Base-by-base conservation (phyloP, 92 coral and sea anemone genomes). In the Micromussa lordhowensis region DNA sequence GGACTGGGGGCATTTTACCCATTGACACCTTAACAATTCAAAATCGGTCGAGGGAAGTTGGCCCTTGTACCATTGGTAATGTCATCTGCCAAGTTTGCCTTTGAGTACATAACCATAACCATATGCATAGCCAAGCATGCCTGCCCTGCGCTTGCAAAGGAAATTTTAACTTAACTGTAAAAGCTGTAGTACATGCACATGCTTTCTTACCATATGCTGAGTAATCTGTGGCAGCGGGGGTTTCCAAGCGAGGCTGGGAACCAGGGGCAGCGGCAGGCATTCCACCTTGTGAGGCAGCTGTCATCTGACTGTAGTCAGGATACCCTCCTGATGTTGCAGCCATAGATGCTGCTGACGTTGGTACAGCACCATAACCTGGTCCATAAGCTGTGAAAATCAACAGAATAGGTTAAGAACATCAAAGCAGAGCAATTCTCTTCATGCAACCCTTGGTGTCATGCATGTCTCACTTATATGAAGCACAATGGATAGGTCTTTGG, bases 161-260 rank as follows among this genome's bases (percentile, higher is more conserved):
- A 44, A 44, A 44, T 44, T 44, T 44, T 44, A 8, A 44, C 51
- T 8, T 8, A 44, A 44, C 12, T 44, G 51, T 13, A 13, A 44
- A 8, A 9, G 51, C 12, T 44, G 51, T 13, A 54, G 31, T 4
- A 24, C 2, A 4, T 11, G 32, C 1, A 57, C 24, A 36, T 8
- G 5, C 4, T 18, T 55, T 5, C 88, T 73, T 28, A 85, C 95
- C 91, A 74, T 92, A 92, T 78, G 71, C 92, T 30, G 93, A 36
- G 75, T 90, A 92, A 77, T 92, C 95, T 21, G 88, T 70, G 71
- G 90, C 89, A 16, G 88, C 87, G n/a, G 94, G 78, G 53, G 88
- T 71, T 16, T 92, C 95, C 55, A 81, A 68, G 57, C 89, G 95
- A 2, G 93, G 80, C 34, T 86, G 93, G 72, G 89, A 84, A 16